A percentile compares a stretch with the other conserved stretches of the same genome.
phyloP scores from a whole-genome alignment of 2,888 invertebrate genomes.

The Pseudococcus jackbeardsleyi region DNA sequence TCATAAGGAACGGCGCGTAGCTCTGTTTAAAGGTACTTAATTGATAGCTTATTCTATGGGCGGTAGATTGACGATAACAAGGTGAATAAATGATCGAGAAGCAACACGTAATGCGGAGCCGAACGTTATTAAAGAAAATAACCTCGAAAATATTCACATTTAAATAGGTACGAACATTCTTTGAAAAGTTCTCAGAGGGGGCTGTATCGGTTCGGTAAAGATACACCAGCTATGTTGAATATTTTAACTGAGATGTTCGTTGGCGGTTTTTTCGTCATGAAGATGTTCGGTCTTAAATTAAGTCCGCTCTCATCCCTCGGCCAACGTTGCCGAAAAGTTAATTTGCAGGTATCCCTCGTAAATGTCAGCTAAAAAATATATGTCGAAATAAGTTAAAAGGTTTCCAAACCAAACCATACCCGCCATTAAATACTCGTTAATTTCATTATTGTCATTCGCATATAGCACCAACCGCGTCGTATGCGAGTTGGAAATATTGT shows the following conservation, averaged over 20 bases:
- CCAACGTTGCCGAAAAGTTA: slow-evolving; percentile 45
- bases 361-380: slow-evolving; percentile 23
- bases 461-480: neutral
- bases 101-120: slow-evolving; percentile 55
- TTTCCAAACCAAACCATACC: slow-evolving; percentile 6
- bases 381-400: slow-evolving; percentile 26
- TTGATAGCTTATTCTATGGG: slow-evolving; percentile 55
- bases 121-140: slow-evolving; percentile 55
- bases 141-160: slow-evolving; percentile 51
- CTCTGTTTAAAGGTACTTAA: slow-evolving; percentile 36
- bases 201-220: no score
- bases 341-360: slow-evolving; percentile 48
- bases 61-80: slow-evolving; percentile 53
- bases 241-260: slow-evolving; percentile 29
- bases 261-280: slow-evolving; percentile 44
- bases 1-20: slow-evolving; percentile 44
- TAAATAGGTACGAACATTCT: slow-evolving; percentile 42
- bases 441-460: slow-evolving; percentile 50
- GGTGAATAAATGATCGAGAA: slow-evolving; percentile 53
- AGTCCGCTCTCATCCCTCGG: neutral
- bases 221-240: slow-evolving; percentile 8
- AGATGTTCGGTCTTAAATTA: slow-evolving; percentile 47
- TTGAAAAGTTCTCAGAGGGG: neutral
- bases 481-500: neutral
- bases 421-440: slow-evolving; percentile 49